Conservation (phyloP, 2,113 vertebrate genomes). For the Eudyptes chrysolophus region DNA sequence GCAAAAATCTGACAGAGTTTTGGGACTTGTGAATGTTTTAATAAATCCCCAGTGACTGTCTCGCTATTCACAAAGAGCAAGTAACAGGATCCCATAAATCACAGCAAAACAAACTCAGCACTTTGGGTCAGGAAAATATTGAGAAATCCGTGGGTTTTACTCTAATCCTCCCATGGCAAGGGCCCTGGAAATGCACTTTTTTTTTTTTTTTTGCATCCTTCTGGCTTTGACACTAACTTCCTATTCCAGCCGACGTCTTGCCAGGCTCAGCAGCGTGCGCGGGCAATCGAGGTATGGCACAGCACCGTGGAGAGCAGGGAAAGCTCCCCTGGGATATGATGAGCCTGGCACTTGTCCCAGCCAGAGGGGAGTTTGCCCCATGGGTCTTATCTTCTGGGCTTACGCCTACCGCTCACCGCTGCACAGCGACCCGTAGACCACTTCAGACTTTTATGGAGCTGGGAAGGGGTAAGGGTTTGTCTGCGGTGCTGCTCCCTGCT, state of each 20-base stretch:
- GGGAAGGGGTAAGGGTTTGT: neutral
- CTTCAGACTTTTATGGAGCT: neutral
- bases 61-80: constrained; percentile 30
- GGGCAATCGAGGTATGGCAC: neutral
- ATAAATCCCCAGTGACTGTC: constrained; percentile 40
- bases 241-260: neutral
- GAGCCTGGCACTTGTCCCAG: neutral
- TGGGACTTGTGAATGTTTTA: constrained; percentile 29
- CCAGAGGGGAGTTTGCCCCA: neutral
- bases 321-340: neutral
- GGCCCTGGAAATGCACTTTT: constrained; percentile 25
- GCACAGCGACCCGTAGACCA: neutral
- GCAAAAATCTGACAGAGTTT: constrained; percentile 16
- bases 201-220: neutral
- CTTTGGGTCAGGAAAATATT: constrained; percentile 60
- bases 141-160: constrained; percentile 56
- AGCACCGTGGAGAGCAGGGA: fast-evolving
- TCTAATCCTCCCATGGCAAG: constrained; percentile 38
- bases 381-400: neutral
- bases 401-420: neutral
- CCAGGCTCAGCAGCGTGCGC: neutral
- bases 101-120: constrained; percentile 50
- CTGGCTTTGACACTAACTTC: neutral
- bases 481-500: neutral
- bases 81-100: constrained; percentile 56